Base-by-base conservation (phyloP, 2,888 invertebrate genomes). In the Eumacrocentrus americanus region DNA sequence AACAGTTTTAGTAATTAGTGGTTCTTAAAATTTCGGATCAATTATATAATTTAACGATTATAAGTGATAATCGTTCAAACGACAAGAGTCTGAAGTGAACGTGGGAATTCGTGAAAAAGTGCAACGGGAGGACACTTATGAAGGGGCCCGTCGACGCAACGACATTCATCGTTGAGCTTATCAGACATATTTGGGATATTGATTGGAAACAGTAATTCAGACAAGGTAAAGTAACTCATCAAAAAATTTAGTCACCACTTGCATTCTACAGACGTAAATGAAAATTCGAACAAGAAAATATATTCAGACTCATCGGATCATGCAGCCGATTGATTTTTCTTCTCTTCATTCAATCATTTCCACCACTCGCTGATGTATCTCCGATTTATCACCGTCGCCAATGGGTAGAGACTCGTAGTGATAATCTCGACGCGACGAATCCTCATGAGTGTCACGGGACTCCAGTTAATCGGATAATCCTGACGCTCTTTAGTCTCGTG, bases 121-220 rank as follows among this genome's bases (percentile, higher is more conserved):
- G 65, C 64, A 71, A 72, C 63, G 55, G 40, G n/a, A 46, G 73
- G 73, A 75, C 69, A 74, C 73, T 76, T 78, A 77, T 78, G 77
- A 77, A 73, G 75, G 74, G 73, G 67, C 69, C 69, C 70, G 71
- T 68, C 69, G 67, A 70, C 66, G 65, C 69, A 70, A 71, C 72
- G 64, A 72, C 70, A 70, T 68, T 69, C 66, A 71, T 69, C 70
- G 67, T 71, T 69, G 68, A 74, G 63, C 70, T 73, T 67, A 72
- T 73, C 67, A 72, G 72, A 67, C 71, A 72, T 63, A 77, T 77
- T 70, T 74, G 74, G 75, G 76, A 77, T 73, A 77, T 74, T 65
- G 76, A 77, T 74, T 76, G 77, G 74, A 74, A 75, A 65, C 77
- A 75, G 69, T 75, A 76, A 67, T 67, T 46, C 53, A 60, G 58